A percentile compares a stretch with the other conserved stretches of the same genome.
Evolutionary conservation across 30 jellyfish, hydroid and myxozoan species (phyloP).

Genomic region (Mastigias papua): DNA sequence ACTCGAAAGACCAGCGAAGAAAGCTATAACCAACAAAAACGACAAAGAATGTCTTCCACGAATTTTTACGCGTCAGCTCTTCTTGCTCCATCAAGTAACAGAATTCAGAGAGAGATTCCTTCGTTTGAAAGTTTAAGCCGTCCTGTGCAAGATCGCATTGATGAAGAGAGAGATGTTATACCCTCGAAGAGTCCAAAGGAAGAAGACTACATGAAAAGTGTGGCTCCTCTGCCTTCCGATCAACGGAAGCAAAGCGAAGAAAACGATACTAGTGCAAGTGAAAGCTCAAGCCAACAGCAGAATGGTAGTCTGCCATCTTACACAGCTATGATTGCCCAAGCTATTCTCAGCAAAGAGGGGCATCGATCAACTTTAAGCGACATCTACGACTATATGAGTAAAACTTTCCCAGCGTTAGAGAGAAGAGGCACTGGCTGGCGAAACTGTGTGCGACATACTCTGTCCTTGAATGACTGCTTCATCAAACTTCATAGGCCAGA

Average conservation of each 20-base stretch:
- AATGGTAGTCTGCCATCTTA: constrained; percentile 63
- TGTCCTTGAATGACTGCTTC: constrained; percentile 96
- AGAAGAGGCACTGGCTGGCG: constrained; percentile 99
- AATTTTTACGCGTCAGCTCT: constrained; percentile 77
- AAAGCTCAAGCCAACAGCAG: constrained; percentile 49
- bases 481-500: constrained; percentile 96
- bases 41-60: constrained; percentile 58
- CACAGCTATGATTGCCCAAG: constrained; percentile 98
- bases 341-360: constrained; percentile 84
- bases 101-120: constrained; percentile 79
- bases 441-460: constrained; percentile 97
- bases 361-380: constrained; percentile 89
- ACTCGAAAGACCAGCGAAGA: background rate
- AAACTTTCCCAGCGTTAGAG: constrained; percentile 81
- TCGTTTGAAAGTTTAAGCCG: constrained; percentile 67
- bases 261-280: constrained; percentile 19
- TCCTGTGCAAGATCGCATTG: constrained; percentile 50
- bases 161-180: constrained; percentile 37
- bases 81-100: constrained; percentile 71
- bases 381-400: constrained; percentile 92
- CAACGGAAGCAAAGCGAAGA: constrained; percentile 31
- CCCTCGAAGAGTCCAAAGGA: constrained; percentile 46
- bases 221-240: constrained; percentile 3
- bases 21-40: background rate
- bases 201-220: constrained; percentile 47